Base-by-base conservation (phyloP, 2,797 vertebrate species). In the Linurgus olivaceus region DNA sequence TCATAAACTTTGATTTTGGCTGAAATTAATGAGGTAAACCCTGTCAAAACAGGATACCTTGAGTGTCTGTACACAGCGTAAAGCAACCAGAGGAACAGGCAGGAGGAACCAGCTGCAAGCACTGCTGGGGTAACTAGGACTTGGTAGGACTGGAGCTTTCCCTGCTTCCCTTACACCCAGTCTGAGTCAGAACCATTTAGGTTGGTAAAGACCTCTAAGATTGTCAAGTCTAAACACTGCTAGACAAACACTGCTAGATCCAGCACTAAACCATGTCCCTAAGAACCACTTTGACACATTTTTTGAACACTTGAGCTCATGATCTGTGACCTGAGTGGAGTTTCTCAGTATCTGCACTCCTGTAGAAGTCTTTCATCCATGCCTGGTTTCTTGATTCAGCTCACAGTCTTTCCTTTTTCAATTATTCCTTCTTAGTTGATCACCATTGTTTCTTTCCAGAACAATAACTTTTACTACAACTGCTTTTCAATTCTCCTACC, bases 1-100 rank as follows among this genome's bases (percentile, higher is more conserved):
- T 17, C 23, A 13, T 19, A 72, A 61, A 25, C 25, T 67, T 73
- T 45, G 23, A 52, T 37, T 63, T 70, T 7, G 3, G 7, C 33
- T 86, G 20, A 40, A 57, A 48, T 40, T 11, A 47, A 9, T 25
- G 48, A 18, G 24, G 14, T 5, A 86, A 90, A 51, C 5, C 11
- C 9, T n/a, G 10, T 45, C 20, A 40, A 63, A 93, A 67, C 0
- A 0, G 9, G 2, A 3, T 11, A 13, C 3, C 2, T 37, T 45
- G 45, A 35, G 6, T 37, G 6, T 9, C 20, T 67, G 9, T 59
- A 42, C 33, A 42, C 6, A 48, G 29, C 2, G 6, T 40, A 73
- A 59, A n/a, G 29, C 38, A 76, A 31, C 21, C 18, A 66, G 44
- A 13, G 6, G 45, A 87, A 35, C 2, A 35, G 14, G 4, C 9